A percentile compares a stretch with the other conserved stretches of the same genome.
Evolutionary conservation across 2,888 invertebrate species (phyloP).

Genomic region (Frankliniella intonsa): DNA sequence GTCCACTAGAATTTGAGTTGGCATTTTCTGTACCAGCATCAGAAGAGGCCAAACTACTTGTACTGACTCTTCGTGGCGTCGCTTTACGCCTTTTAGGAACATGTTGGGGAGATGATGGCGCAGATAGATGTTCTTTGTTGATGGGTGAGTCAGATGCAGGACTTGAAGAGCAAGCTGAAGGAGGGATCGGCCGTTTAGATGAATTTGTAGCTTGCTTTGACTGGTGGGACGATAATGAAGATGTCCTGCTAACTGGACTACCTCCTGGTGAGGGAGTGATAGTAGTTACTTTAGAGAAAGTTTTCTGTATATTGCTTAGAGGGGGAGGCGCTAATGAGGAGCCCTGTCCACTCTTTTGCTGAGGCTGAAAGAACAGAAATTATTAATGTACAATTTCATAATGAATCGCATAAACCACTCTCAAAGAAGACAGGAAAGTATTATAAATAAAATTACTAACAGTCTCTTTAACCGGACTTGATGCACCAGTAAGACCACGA

Average conservation of each 20-base stretch:
- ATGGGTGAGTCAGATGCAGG: not conserved
- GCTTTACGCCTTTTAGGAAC: not conserved
- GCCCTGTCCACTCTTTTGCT: not conserved
- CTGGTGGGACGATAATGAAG: not conserved
- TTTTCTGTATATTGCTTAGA: constrained; percentile 2
- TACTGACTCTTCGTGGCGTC: not conserved
- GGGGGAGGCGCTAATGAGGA: not conserved
- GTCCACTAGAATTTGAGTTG: not conserved
- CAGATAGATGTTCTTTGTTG: constrained; percentile 7
- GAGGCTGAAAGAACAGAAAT: not conserved
- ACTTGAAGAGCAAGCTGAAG: not conserved
- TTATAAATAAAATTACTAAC: constrained; percentile 28
- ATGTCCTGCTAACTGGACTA: not conserved
- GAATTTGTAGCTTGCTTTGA: not conserved
- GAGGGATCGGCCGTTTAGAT: not conserved
- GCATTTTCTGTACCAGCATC: constrained; percentile 15
- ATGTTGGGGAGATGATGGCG: constrained; percentile 14
- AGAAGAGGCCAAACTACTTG: not conserved
- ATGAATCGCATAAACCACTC: not conserved
- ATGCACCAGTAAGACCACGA: constrained; percentile 57
- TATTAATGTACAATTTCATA: not conserved
- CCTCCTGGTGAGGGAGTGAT: not conserved
- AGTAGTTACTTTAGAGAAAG: not conserved
- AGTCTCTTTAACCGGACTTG: constrained; percentile 31
- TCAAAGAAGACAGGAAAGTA: not conserved